Percentiles rank a stretch among this genome's conserved stretches.
phyloP scores from a whole-genome alignment of 2,888 invertebrate species.

The Yponomeuta plumbellus region DNA sequence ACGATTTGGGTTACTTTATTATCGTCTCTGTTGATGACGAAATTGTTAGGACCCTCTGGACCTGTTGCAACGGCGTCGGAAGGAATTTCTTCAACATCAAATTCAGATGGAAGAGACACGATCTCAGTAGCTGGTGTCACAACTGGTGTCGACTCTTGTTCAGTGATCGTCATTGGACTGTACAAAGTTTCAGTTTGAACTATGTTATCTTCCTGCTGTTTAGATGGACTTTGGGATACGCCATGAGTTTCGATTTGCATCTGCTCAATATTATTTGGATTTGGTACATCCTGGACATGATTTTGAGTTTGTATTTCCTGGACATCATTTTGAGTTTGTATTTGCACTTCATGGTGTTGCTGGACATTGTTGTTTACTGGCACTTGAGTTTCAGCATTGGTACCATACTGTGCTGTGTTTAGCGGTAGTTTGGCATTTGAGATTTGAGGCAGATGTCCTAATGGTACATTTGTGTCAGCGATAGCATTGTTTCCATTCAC shows the following conservation, averaged over 20 bases:
- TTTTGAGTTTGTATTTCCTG: background rate
- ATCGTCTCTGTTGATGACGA: background rate
- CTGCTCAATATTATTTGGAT: background rate
- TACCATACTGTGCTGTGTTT: background rate
- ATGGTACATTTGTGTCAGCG: background rate
- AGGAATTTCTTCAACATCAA: background rate
- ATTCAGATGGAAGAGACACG: background rate
- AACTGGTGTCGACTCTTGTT: background rate
- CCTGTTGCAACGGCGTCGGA: background rate
- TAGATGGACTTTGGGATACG: background rate
- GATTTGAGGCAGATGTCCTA: background rate
- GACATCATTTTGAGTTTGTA: background rate
- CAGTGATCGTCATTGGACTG: background rate
- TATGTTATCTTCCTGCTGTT: background rate
- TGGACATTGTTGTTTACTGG: background rate
- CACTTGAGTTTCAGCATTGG: background rate
- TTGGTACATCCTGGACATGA: background rate
- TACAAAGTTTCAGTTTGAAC: background rate
- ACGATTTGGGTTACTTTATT: background rate
- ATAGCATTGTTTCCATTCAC: background rate
- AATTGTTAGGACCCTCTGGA: background rate
- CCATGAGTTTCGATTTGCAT: background rate
- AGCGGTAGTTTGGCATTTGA: background rate
- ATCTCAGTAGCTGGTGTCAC: background rate
- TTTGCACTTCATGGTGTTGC: background rate